phyloP scores from a whole-genome alignment of 2,797 vertebrate genomes.

The Scarus forsteni region DNA sequence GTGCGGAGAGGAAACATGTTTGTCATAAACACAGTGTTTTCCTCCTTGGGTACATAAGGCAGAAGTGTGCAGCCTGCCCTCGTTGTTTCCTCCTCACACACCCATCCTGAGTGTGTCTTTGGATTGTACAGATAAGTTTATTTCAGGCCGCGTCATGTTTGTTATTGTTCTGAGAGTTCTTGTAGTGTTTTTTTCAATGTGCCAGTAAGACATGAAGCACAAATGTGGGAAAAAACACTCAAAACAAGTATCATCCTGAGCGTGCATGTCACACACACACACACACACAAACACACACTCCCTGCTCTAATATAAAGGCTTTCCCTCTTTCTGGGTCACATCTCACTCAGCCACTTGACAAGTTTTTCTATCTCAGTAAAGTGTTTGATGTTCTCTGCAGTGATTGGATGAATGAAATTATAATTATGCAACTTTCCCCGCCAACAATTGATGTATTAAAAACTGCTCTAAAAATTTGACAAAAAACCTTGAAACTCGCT shows the following conservation, averaged over 20 bases:
- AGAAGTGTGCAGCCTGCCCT: conserved; percentile 20
- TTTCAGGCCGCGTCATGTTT: conserved; percentile 53
- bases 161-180: conserved; percentile 59
- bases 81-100: conserved; percentile 44
- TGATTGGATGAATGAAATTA: conserved; percentile 56
- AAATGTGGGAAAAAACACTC: conserved; percentile 63
- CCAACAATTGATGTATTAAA: conserved; percentile 36
- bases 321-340: conserved; percentile 74
- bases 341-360: conserved; percentile 60
- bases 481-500: conserved; percentile 14
- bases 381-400: conserved; percentile 56
- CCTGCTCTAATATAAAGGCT: conserved; percentile 33
- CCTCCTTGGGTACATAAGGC: conserved; percentile 7
- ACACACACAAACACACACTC: conserved; percentile 9
- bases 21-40: conserved; percentile 12
- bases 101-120: conserved; percentile 30
- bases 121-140: conserved; percentile 40
- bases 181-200: conserved; percentile 45
- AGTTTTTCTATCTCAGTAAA: conserved; percentile 49
- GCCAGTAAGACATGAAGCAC: conserved; percentile 54
- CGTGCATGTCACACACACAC: neutral
- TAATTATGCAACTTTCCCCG: conserved; percentile 16
- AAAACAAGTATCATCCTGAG: conserved; percentile 60
- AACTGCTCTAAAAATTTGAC: conserved; percentile 5
- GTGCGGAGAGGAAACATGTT: conserved; percentile 3